Evolutionary conservation across 2,888 invertebrate genomes (phyloP).

Genomic region (Antitype chi): DNA sequence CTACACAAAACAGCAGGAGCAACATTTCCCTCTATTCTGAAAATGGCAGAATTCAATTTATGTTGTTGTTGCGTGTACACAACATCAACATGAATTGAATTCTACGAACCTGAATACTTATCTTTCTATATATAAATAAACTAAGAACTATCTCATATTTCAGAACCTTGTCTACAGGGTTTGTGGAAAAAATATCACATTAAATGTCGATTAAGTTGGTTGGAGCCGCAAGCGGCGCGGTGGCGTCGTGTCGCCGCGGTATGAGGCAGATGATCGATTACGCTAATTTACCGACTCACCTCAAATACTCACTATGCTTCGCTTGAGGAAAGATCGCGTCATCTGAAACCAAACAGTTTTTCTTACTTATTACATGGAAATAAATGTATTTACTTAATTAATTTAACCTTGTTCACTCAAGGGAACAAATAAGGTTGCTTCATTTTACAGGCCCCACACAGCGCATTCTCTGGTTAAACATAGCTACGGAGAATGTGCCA

Average conservation of each 20-base stretch:
- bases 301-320: constrained; percentile 80
- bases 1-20: constrained; percentile 7
- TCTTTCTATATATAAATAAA: constrained; percentile 8
- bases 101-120: constrained; percentile 8
- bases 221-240: constrained; percentile 33
- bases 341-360: constrained; percentile 78
- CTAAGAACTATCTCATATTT: constrained; percentile 13
- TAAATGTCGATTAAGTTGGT: constrained; percentile 75
- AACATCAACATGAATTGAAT: constrained; percentile 10
- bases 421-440: neutral
- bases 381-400: neutral
- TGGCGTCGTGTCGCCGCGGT: constrained; percentile 32
- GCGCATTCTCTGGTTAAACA: neutral
- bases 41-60: constrained; percentile 1
- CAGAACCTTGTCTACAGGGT: constrained; percentile 26
- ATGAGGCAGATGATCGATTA: constrained; percentile 63
- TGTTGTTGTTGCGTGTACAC: neutral
- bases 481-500: neutral
- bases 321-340: constrained; percentile 65
- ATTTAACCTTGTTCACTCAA: neutral
- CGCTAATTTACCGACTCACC: constrained; percentile 77
- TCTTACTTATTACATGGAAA: constrained; percentile 17
- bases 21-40: neutral
- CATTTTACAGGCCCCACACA: neutral
- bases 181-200: constrained; percentile 69